Conservation (phyloP, 2,888 invertebrate genomes). For the Pterostichus madidus region DNA sequence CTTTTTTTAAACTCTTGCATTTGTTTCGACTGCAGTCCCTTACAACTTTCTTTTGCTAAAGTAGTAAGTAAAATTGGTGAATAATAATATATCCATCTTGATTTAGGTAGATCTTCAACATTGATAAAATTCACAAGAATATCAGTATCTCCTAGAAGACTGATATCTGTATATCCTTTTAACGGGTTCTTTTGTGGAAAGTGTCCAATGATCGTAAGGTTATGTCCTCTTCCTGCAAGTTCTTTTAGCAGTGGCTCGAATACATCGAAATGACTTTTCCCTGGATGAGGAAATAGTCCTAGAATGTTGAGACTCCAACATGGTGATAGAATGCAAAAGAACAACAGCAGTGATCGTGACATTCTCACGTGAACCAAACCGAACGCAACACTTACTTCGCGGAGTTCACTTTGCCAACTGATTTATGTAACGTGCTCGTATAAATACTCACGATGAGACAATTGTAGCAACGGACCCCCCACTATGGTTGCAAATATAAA, state of each 20-base stretch:
- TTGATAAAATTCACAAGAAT: slow-evolving; percentile 36
- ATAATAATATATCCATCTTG: slow-evolving; percentile 35
- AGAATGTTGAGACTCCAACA: slow-evolving; percentile 79
- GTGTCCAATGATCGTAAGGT: slow-evolving; percentile 84
- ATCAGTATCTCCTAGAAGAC: slow-evolving; percentile 73
- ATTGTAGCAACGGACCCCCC: slow-evolving; percentile 15
- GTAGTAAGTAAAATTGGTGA: slow-evolving; percentile 13
- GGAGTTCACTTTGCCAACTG: background rate
- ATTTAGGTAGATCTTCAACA: slow-evolving; percentile 44
- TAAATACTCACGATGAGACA: slow-evolving; percentile 43
- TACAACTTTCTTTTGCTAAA: slow-evolving; percentile 43
- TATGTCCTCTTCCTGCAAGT: slow-evolving; percentile 82
- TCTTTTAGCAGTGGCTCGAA: slow-evolving; percentile 82
- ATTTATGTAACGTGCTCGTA: slow-evolving; percentile 18
- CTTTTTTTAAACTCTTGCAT: slow-evolving; percentile 75
- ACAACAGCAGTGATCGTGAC: background rate
- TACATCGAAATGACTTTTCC: slow-evolving; percentile 86
- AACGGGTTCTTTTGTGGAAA: slow-evolving; percentile 79
- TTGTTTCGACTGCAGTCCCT: slow-evolving; percentile 45
- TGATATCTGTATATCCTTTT: slow-evolving; percentile 81
- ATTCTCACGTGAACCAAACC: background rate
- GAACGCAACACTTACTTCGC: background rate
- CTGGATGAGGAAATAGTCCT: slow-evolving; percentile 84
- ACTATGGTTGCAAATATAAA: slow-evolving; percentile 27
- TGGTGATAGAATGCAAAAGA: background rate